Evolutionary conservation across 1,140 invertebrate genomes (phyloP).

Genomic region (Temnothorax longispinosus): DNA sequence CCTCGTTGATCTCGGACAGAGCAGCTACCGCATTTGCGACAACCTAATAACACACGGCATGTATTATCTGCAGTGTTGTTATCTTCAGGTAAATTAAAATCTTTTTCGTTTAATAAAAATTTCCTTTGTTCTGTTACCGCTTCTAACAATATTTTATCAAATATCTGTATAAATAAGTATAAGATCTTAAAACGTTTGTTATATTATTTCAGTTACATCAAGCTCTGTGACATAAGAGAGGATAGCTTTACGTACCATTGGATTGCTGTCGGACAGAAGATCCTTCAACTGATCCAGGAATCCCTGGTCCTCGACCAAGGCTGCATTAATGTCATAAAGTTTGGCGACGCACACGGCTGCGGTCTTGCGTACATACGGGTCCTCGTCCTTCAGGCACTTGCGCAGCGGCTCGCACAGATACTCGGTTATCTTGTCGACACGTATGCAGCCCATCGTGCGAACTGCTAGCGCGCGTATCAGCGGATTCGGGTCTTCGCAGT

Average conservation of each 20-base stretch:
- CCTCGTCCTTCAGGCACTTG: conserved; percentile 99
- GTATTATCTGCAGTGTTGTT: neutral
- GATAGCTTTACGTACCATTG: conserved; percentile 92
- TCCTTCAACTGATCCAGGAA: conserved; percentile 99
- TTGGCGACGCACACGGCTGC: conserved; percentile 99
- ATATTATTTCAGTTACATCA: neutral
- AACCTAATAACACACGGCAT: conserved; percentile 86
- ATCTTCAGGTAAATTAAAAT: neutral
- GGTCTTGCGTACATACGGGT: conserved; percentile 99
- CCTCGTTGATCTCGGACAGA: conserved; percentile 99
- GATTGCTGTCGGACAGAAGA: conserved; percentile 99
- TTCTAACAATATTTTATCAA: conserved; percentile 19
- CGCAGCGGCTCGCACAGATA: conserved; percentile 99
- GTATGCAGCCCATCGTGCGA: conserved; percentile 99
- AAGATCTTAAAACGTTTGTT: neutral
- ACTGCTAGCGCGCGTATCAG: conserved; percentile 99
- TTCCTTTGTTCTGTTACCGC: neutral
- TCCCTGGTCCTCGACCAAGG: conserved; percentile 99
- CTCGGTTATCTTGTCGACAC: conserved; percentile 99
- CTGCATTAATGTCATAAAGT: conserved; percentile 99
- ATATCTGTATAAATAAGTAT: conserved; percentile 24
- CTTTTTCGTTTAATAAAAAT: neutral
- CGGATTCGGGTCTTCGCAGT: conserved; percentile 99
- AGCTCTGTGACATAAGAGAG: neutral
- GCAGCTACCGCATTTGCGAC: conserved; percentile 99